Percentiles rank a stretch among this genome's conserved stretches.
These are phyloP conservation scores for Amaurobius ferox DNA, from an alignment of 2,888 invertebrate species.

Conservation along the genomic window DNA sequence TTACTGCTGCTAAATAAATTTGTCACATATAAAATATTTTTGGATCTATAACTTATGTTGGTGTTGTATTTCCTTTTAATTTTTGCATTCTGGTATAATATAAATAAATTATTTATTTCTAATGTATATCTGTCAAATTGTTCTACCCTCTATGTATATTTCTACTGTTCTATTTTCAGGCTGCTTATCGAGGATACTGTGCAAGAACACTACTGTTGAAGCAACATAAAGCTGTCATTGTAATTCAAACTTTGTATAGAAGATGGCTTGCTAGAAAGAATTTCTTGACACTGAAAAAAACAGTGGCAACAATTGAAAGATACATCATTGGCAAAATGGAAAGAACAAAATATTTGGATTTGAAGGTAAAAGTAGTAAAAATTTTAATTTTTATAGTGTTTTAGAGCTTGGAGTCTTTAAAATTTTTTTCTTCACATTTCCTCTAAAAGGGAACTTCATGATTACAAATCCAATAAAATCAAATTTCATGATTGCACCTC, in stretches of 20 bases:
- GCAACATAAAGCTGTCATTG: constrained; percentile 12
- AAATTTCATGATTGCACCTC: too few relatives aligned
- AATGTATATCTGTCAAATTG: too few relatives aligned
- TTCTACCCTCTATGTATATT: too few relatives aligned
- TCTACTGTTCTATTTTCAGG: constrained; percentile 70
- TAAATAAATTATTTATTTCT: neutral
- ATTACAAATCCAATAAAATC: too few relatives aligned
- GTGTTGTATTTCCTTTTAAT: neutral
- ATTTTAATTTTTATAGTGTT: too few relatives aligned
- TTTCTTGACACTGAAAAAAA: constrained; percentile 10
- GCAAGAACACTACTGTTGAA: constrained; percentile 44
- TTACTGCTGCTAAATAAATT: too few relatives aligned
- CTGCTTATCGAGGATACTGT: constrained; percentile 41
- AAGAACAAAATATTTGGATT: constrained; percentile 14
- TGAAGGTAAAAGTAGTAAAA: too few relatives aligned
- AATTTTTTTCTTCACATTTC: too few relatives aligned
- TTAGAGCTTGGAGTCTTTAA: too few relatives aligned
- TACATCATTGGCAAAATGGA: constrained; percentile 15
- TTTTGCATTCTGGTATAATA: neutral
- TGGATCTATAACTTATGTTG: too few relatives aligned
- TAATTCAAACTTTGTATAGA: constrained; percentile 29
- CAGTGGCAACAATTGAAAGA: constrained; percentile 1
- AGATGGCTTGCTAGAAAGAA: constrained; percentile 14
- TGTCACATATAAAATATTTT: too few relatives aligned
- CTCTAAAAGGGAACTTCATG: too few relatives aligned